These are phyloP conservation scores for Microplitis deprimator DNA, from an alignment of 2,888 invertebrate species.

Conservation along the genomic window DNA sequence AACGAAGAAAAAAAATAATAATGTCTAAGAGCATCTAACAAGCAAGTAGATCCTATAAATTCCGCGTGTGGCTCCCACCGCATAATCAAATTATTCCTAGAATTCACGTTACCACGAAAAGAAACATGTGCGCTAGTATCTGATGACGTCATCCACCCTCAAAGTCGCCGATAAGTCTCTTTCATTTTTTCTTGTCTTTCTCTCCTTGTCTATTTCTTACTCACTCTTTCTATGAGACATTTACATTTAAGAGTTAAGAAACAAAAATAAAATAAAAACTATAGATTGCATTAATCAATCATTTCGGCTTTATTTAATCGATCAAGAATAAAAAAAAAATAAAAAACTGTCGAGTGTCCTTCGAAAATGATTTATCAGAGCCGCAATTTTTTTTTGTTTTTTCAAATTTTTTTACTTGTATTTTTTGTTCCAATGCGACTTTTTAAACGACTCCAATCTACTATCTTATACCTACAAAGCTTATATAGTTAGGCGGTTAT, in stretches of 20 bases:
- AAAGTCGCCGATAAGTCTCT: slow-evolving; percentile 38
- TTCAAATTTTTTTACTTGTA: slow-evolving; percentile 13
- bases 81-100: slow-evolving; percentile 66
- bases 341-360: slow-evolving; percentile 31
- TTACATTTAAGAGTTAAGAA: slow-evolving; percentile 10
- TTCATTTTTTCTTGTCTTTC: slow-evolving; percentile 3
- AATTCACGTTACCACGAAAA: slow-evolving; percentile 49
- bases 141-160: slow-evolving; percentile 55
- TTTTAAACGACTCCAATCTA: slow-evolving; percentile 18
- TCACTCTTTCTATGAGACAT: background rate
- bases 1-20: slow-evolving; percentile 25
- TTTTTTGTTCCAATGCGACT: slow-evolving; percentile 19
- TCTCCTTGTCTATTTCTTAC: background rate
- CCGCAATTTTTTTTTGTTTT: slow-evolving; percentile 19
- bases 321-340: slow-evolving; percentile 19
- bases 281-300: slow-evolving; percentile 17
- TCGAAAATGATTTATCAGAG: slow-evolving; percentile 31
- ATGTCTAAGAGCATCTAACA: slow-evolving; percentile 50
- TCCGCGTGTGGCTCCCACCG: slow-evolving; percentile 54
- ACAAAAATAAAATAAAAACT: background rate
- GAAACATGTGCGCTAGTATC: slow-evolving; percentile 57
- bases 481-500: slow-evolving; percentile 14
- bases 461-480: background rate
- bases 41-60: slow-evolving; percentile 56
- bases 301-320: slow-evolving; percentile 14